These are phyloP conservation scores for Coptodon bakossiorum DNA, from an alignment of 2,113 vertebrate genomes.

Conservation along the genomic window DNA sequence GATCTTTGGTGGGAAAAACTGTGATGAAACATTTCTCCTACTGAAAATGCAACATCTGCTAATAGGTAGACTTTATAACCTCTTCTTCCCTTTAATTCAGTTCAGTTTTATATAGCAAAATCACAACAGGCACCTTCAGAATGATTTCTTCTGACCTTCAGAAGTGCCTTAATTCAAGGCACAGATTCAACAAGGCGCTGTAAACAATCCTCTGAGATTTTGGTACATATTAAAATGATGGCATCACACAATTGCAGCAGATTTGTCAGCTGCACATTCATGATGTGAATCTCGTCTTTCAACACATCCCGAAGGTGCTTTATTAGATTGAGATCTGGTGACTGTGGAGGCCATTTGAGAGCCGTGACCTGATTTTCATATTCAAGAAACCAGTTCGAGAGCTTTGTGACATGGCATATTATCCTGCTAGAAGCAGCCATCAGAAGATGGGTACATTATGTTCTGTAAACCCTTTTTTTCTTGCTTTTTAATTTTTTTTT, in stretches of 20 bases:
- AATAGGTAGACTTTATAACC: background rate
- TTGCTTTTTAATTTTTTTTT: background rate
- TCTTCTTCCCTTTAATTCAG: background rate
- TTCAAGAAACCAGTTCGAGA: background rate
- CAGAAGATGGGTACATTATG: background rate
- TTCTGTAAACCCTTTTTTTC: background rate
- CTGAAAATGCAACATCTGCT: fast-evolving
- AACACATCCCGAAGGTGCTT: background rate
- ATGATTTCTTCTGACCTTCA: background rate
- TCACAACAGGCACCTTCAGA: background rate
- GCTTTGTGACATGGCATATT: background rate
- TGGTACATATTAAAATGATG: background rate
- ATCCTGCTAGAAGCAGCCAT: background rate
- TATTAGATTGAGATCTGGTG: background rate
- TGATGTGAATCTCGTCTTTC: background rate
- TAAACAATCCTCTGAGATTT: background rate
- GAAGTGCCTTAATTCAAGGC: background rate
- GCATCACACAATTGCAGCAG: background rate
- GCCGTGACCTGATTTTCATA: background rate
- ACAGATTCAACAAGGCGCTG: background rate
- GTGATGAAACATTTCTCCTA: background rate
- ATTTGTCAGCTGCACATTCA: background rate
- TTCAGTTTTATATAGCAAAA: fast-evolving
- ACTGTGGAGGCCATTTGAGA: background rate
- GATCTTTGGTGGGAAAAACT: background rate